A percentile compares a stretch with the other conserved stretches of the same genome.
phyloP scores from a whole-genome alignment of 23 tunicate genomes.

The Halocynthia aurantium region DNA sequence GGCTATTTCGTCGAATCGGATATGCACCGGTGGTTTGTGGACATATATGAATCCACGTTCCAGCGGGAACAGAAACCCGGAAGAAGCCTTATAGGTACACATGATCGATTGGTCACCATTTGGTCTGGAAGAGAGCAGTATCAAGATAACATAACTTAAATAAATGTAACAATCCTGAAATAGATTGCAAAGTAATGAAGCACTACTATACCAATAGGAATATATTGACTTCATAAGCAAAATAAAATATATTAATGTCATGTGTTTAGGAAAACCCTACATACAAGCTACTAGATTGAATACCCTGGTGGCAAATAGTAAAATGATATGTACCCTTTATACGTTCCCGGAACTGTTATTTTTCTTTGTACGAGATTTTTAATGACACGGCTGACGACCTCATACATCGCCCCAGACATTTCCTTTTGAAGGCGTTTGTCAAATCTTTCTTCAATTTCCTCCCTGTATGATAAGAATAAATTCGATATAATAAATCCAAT shows the following conservation, averaged over 20 bases:
- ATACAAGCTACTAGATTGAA: too few relatives aligned
- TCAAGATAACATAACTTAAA: not conserved
- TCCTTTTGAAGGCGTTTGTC: constrained; percentile 67
- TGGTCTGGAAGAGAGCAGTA: constrained; percentile 1
- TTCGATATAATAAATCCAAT: not conserved
- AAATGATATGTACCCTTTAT: constrained; percentile 36
- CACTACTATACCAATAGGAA: too few relatives aligned
- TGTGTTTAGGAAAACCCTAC: too few relatives aligned
- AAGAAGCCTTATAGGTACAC: constrained; percentile 92
- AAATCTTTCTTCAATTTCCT: constrained; percentile 76
- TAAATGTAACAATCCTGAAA: not conserved
- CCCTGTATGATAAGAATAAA: constrained; percentile 14
- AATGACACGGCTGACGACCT: constrained; percentile 85
- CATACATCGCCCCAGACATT: constrained; percentile 85
- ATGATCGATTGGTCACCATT: constrained; percentile 48
- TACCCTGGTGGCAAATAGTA: not conserved
- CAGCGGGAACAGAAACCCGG: constrained; percentile 89
- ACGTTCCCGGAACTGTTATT: constrained; percentile 91
- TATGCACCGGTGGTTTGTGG: constrained; percentile 94
- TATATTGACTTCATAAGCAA: too few relatives aligned
- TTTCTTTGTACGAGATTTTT: constrained; percentile 78
- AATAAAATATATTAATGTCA: too few relatives aligned
- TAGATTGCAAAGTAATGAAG: not conserved
- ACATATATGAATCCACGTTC: constrained; percentile 97
- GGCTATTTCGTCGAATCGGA: constrained; percentile 94